phyloP scores from a whole-genome alignment of 2,888 invertebrate genomes.

The Tromatobia lineatoria region DNA sequence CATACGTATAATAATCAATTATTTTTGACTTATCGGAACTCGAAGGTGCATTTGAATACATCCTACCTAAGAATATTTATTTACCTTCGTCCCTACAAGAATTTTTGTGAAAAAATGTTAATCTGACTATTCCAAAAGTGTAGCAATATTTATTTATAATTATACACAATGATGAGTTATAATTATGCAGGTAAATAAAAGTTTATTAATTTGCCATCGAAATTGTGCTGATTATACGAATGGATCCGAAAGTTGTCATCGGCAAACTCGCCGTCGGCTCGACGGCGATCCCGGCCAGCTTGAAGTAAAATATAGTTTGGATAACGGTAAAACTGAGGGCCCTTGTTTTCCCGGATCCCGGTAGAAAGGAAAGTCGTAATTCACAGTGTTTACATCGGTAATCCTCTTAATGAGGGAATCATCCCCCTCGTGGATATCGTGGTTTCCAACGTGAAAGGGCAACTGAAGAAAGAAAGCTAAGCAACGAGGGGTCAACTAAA shows the following conservation, averaged over 20 bases:
- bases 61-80: no score
- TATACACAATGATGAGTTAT: no score
- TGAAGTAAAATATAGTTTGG: neutral
- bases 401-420: constrained; percentile 78
- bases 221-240: neutral
- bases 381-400: constrained; percentile 79
- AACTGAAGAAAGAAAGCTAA: neutral
- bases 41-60: no score
- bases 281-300: neutral
- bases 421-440: constrained; percentile 53
- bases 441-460: neutral
- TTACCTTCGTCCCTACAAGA: no score
- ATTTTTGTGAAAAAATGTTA: no score
- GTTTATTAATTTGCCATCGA: no score
- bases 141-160: neutral
- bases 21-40: no score
- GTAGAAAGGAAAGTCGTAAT: constrained; percentile 66
- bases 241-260: neutral
- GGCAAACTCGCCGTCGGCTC: neutral
- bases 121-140: neutral
- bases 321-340: neutral
- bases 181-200: no score
- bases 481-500: neutral
- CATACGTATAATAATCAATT: no score
- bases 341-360: constrained; percentile 28